Evolutionary conservation across 2,113 vertebrate species (phyloP).

Genomic region (Bettongia penicillata): DNA sequence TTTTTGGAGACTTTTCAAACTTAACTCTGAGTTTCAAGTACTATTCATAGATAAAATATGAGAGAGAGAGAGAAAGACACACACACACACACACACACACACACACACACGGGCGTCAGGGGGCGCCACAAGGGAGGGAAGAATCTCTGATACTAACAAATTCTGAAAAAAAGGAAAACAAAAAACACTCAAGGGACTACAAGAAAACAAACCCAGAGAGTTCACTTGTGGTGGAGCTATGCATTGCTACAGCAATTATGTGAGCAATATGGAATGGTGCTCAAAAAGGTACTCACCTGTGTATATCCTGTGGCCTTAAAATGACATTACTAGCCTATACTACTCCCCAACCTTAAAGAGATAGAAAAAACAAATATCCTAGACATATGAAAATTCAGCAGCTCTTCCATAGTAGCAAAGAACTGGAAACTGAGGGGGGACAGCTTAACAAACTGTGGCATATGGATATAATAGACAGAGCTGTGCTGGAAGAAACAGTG

Average conservation of each 20-base stretch:
- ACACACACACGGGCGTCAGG: too few species aligned
- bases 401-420: neutral
- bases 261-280: neutral
- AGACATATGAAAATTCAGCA: too few species aligned
- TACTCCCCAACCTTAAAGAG: neutral
- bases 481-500: neutral
- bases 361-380: neutral
- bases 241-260: neutral
- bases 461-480: neutral
- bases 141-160: neutral
- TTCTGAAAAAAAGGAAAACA: neutral
- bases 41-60: too few species aligned
- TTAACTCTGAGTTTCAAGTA: neutral
- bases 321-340: too few species aligned
- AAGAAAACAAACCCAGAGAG: too few species aligned
- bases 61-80: too few species aligned
- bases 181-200: neutral
- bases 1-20: neutral
- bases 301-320: neutral
- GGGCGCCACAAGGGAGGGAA: neutral
- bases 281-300: too few species aligned
- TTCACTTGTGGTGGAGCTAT: too few species aligned
- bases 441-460: neutral
- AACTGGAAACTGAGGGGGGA: neutral
- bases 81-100: too few species aligned